phyloP scores from a whole-genome alignment of 1,140 invertebrate species.

The Pseudobourletiella spinata region DNA sequence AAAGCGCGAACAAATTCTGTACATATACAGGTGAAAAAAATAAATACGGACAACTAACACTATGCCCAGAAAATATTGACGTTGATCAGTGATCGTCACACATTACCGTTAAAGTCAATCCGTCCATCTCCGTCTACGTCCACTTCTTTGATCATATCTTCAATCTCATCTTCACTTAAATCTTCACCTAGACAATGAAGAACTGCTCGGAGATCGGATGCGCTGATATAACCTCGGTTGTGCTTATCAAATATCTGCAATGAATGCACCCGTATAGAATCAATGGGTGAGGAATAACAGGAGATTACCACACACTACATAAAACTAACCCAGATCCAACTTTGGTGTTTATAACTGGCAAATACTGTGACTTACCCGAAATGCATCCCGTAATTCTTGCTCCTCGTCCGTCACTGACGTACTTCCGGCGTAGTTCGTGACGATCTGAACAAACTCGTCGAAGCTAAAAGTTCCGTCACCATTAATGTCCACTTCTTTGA shows the following conservation, averaged over 20 bases:
- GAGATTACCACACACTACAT: too few relatives aligned
- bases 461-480: conserved; percentile 85
- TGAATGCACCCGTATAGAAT: too few relatives aligned
- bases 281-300: too few relatives aligned
- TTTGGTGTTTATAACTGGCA: too few relatives aligned
- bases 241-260: conserved; percentile 68
- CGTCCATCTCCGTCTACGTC: conserved; percentile 80
- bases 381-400: conserved; percentile 76
- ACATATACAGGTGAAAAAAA: background rate
- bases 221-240: conserved; percentile 74
- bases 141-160: conserved; percentile 87
- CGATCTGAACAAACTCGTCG: conserved; percentile 84
- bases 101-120: conserved; percentile 76
- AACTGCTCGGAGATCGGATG: conserved; percentile 70
- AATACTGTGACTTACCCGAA: conserved; percentile 61
- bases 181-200: conserved; percentile 76
- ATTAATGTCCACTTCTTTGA: conserved; percentile 56
- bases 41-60: too few relatives aligned
- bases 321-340: too few relatives aligned
- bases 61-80: too few relatives aligned
- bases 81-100: too few relatives aligned
- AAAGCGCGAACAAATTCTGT: conserved; percentile 77
- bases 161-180: conserved; percentile 76
- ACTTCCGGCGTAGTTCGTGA: conserved; percentile 66
- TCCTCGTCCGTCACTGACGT: conserved; percentile 57